phyloP scores from a whole-genome alignment of 1,140 invertebrate species.

The Acromyrmex charruanus region DNA sequence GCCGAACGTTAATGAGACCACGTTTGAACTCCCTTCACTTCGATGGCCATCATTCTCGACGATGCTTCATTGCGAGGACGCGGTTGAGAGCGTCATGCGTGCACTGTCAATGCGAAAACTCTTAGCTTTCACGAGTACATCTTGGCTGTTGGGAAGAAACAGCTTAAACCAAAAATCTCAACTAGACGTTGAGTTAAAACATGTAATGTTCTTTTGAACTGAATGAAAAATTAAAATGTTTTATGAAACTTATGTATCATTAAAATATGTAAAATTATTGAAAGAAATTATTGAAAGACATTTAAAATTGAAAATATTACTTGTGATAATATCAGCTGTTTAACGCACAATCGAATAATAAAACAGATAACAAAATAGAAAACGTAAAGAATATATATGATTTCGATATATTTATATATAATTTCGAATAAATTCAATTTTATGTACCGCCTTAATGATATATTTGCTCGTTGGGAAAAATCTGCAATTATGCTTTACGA shows the following conservation, averaged over 20 bases:
- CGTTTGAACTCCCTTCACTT: constrained; percentile 67
- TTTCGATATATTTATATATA: background rate
- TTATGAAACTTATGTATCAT: background rate
- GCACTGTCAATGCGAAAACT: constrained; percentile 15
- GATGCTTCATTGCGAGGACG: constrained; percentile 30
- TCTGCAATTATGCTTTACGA: background rate
- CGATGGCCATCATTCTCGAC: constrained; percentile 29
- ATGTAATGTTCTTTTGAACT: background rate
- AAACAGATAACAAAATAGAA: background rate
- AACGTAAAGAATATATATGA: background rate
- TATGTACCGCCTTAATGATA: background rate
- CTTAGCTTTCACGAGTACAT: background rate
- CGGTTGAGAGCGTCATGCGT: constrained; percentile 13
- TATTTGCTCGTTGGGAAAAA: background rate
- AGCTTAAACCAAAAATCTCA: constrained; percentile 19
- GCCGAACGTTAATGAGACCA: constrained; percentile 71
- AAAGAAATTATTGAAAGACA: background rate
- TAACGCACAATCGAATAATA: background rate
- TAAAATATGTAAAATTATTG: background rate
- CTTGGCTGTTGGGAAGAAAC: background rate
- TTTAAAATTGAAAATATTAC: background rate
- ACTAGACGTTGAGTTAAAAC: background rate
- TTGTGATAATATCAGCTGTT: background rate
- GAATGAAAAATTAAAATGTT: background rate
- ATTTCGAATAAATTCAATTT: background rate